Evolutionary conservation across 1,140 invertebrate species (phyloP).

Genomic region (Tigriopus japonicus): DNA sequence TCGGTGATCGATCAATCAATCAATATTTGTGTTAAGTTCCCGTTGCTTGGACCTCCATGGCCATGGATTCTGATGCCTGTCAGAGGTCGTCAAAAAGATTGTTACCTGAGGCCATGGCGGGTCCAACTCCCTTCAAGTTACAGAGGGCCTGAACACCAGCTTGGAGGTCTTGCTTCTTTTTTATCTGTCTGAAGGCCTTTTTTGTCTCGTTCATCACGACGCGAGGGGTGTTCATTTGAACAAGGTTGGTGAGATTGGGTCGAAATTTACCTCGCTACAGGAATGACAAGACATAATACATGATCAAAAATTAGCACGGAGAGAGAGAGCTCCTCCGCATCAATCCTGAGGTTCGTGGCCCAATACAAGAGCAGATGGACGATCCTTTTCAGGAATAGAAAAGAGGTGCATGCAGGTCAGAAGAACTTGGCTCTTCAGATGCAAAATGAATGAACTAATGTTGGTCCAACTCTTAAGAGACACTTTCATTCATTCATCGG

Average conservation of each 20-base stretch:
- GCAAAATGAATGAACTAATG: too few species aligned
- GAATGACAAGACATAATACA: background rate
- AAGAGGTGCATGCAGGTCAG: background rate
- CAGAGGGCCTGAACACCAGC: slow-evolving; percentile 27
- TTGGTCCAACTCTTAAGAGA: too few species aligned
- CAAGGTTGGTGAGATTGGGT: slow-evolving; percentile 26
- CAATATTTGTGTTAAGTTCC: too few species aligned
- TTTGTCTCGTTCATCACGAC: slow-evolving; percentile 23
- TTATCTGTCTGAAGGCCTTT: slow-evolving; percentile 25
- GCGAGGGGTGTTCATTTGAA: slow-evolving; percentile 26
- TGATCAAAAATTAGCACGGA: background rate
- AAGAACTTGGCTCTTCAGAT: background rate
- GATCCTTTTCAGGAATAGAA: background rate
- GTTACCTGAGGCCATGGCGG: slow-evolving; percentile 32
- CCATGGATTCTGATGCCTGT: too few species aligned
- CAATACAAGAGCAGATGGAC: background rate
- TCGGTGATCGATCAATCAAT: too few species aligned
- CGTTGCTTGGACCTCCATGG: too few species aligned
- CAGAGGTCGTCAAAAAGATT: slow-evolving; percentile 3
- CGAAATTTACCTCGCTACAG: slow-evolving; percentile 28
- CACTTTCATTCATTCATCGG: too few species aligned
- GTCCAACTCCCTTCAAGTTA: slow-evolving; percentile 30
- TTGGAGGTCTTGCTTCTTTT: slow-evolving; percentile 23
- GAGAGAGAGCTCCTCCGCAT: background rate
- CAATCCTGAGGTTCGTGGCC: background rate